These are phyloP conservation scores for Campopleginae sp. DNA, from an alignment of 2,888 invertebrate genomes.

Conservation along the genomic window DNA sequence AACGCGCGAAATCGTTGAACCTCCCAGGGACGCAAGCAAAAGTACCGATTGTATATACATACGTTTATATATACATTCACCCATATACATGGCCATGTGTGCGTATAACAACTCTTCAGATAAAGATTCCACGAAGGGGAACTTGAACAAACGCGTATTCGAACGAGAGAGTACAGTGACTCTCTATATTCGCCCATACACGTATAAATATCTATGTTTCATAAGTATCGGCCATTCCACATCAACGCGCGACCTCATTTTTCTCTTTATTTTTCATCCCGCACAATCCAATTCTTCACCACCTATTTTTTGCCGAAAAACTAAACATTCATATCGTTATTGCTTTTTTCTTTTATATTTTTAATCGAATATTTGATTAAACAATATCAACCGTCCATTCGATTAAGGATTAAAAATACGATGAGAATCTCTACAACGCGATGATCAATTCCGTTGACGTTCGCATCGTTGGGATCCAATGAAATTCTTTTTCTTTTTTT, in stretches of 20 bases:
- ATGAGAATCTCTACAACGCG: not conserved
- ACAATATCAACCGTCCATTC: not conserved
- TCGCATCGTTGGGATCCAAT: too few relatives aligned
- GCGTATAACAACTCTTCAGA: constrained; percentile 56
- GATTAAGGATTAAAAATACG: not conserved
- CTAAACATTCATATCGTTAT: too few relatives aligned
- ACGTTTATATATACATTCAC: not conserved
- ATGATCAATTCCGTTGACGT: not conserved
- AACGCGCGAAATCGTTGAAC: constrained; percentile 60
- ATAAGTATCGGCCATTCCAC: constrained; percentile 13
- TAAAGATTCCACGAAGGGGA: constrained; percentile 68
- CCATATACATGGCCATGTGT: not conserved
- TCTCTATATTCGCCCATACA: constrained; percentile 38
- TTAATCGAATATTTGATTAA: not conserved
- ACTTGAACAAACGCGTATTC: constrained; percentile 55
- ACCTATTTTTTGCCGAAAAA: not conserved
- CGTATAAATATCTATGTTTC: not conserved
- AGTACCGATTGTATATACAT: constrained; percentile 44
- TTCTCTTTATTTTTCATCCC: not conserved
- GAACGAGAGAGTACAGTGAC: constrained; percentile 57
- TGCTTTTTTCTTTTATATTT: not conserved
- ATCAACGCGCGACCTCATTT: not conserved
- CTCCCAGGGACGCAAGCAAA: constrained; percentile 44
- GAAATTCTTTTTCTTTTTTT: too few relatives aligned
- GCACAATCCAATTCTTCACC: not conserved